phyloP scores from a whole-genome alignment of 2,888 invertebrate genomes.

The Stenotaenia linearis region DNA sequence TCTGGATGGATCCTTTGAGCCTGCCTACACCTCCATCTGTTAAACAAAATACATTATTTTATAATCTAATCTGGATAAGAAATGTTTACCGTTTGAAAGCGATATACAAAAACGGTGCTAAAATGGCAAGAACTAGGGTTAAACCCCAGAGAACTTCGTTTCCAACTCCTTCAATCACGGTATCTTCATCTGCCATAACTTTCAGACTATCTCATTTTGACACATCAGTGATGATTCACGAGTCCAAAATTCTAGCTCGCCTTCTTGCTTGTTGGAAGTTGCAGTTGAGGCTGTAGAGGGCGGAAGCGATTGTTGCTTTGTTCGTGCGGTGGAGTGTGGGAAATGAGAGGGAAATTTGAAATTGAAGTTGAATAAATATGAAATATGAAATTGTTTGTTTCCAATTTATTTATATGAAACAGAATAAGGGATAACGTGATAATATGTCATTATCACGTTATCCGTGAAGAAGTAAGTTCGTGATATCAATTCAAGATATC shows the following conservation, averaged over 20 bases:
- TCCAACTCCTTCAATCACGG: slow-evolving; percentile 32
- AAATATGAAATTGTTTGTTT: too few relatives aligned
- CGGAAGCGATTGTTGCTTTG: not conserved
- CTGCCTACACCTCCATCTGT: slow-evolving; percentile 19
- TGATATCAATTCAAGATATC: too few relatives aligned
- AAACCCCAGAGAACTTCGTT: slow-evolving; percentile 32
- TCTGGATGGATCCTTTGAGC: slow-evolving; percentile 35
- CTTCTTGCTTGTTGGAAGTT: not conserved
- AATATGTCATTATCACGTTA: too few relatives aligned
- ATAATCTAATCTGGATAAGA: too few relatives aligned
- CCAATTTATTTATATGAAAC: too few relatives aligned
- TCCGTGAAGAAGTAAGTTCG: too few relatives aligned
- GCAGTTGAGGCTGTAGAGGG: not conserved
- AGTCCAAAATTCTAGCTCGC: not conserved
- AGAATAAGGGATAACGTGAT: too few relatives aligned
- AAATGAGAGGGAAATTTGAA: too few relatives aligned
- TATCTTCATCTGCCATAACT: not conserved
- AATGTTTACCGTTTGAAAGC: not conserved
- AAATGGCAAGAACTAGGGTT: not conserved
- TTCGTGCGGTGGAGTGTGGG: too few relatives aligned
- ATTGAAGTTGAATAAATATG: too few relatives aligned
- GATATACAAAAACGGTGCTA: slow-evolving; percentile 26
- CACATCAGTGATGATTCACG: not conserved
- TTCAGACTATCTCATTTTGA: not conserved
- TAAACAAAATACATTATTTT: not conserved